Conservation (phyloP, 2,113 vertebrate species). For the Eurypyga helias region DNA sequence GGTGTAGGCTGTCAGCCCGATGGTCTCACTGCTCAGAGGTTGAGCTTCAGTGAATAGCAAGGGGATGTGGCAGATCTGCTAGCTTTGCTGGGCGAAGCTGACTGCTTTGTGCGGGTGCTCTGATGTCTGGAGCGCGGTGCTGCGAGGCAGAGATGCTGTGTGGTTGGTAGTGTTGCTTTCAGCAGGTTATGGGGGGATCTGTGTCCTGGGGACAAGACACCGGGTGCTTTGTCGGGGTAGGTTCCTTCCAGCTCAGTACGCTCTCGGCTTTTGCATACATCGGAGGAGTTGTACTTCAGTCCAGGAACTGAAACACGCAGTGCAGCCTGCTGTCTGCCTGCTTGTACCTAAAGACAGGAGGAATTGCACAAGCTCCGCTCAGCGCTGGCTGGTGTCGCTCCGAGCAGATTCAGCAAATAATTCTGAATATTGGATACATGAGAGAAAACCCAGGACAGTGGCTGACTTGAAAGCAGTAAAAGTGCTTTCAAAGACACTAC, state of each 20-base stretch:
- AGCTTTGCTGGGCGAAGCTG: background rate
- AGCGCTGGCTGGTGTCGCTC: background rate
- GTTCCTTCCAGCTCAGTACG: background rate
- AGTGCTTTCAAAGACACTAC: background rate
- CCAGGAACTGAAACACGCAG: background rate
- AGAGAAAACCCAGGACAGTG: background rate
- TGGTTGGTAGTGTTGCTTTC: background rate
- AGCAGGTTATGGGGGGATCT: background rate
- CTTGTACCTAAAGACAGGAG: background rate
- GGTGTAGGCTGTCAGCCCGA: background rate
- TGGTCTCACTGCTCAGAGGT: background rate
- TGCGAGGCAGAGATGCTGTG: background rate
- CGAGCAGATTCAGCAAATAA: background rate
- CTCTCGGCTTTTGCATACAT: background rate
- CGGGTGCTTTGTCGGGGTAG: background rate
- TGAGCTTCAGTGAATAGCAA: background rate
- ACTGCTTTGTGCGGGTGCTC: accelerated
- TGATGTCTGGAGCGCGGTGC: background rate
- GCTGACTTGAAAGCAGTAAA: constrained; percentile 23
- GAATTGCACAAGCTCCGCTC: background rate
- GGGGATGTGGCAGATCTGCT: background rate
- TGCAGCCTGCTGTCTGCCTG: background rate
- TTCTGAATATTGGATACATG: background rate
- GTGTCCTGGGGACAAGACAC: background rate
- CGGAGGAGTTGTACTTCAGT: background rate